Base-by-base conservation (phyloP, 2,797 vertebrate genomes). In the Enteromius argenteus region DNA sequence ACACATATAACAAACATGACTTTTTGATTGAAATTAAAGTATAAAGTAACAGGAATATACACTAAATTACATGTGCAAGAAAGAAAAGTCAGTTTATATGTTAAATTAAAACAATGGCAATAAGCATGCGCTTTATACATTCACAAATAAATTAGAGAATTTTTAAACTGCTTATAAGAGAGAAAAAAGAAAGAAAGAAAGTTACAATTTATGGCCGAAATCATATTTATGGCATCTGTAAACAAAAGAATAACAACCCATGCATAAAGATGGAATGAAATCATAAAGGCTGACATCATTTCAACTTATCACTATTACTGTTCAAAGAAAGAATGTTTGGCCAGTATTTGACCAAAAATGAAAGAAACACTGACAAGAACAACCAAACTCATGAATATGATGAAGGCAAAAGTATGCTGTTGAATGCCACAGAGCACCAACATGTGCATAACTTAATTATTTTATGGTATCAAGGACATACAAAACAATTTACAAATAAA, bases 1-100 rank as follows among this genome's bases (percentile, higher is more conserved):
- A 66, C 81, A 15, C 9, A 78, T 75, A 44, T 46, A 21, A 74
- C 10, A 79, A 58, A 84, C 80, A 87, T 86, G 82, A 79, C 17
- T 42, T 88, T 84, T 49, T 17, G 8, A 56, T 77, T 0, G 1
- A 58, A 80, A 42, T 32, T 46, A 35, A 81, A 72, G 37, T 60
- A 69, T 21, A 75, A 75, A 37, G 72, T 37, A 75, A 60, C 1
- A 44, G 1, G 35, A 30, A 39, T 4, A 58, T 58, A 80, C 14
- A 42, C 6, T 9, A 37, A 56, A 83, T 84, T 6, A 86, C 60
- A 73, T 9, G 13, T 15, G 71, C 71, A 88, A 21, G 83, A 75
- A 75, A 23, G 3, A 80, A 58, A 49, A 53, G 17, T 6, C 27
- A 21, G 27, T 51, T 73, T 49, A 32, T 30, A 32, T 35, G 46